A percentile compares a stretch with the other conserved stretches of the same genome.
These are phyloP conservation scores for Periphyllus acericola DNA, from an alignment of 2,888 invertebrate species.

Conservation along the genomic window DNA sequence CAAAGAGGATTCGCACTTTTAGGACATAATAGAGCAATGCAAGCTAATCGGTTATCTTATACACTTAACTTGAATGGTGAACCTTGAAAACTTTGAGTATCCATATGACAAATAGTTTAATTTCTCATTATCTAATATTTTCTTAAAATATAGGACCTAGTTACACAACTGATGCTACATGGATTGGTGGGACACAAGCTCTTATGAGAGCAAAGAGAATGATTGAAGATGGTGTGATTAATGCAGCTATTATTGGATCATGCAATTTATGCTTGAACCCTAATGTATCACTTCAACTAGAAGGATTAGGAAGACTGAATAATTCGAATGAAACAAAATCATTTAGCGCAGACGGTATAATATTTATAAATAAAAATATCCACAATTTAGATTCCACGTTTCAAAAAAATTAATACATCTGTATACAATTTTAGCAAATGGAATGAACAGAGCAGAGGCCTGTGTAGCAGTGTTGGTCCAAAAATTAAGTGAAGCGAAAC, in stretches of 20 bases:
- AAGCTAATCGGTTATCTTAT: conserved; percentile 73
- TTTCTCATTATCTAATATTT: not conserved
- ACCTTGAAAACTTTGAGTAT: not conserved
- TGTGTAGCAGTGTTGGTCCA: conserved; percentile 68
- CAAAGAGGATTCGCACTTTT: conserved; percentile 73
- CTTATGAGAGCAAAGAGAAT: conserved; percentile 70
- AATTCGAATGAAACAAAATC: conserved; percentile 26
- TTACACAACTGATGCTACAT: conserved; percentile 75
- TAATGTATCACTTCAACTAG: conserved; percentile 73
- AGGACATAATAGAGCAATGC: conserved; percentile 74
- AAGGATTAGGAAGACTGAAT: conserved; percentile 69
- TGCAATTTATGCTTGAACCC: conserved; percentile 72
- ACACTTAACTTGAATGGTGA: conserved; percentile 72
- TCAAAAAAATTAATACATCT: not conserved
- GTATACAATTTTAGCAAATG: conserved; percentile 66
- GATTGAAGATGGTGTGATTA: conserved; percentile 68
- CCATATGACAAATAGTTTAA: not conserved
- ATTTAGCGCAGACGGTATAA: conserved; percentile 60
- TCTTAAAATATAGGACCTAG: conserved; percentile 68
- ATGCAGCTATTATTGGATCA: conserved; percentile 73
- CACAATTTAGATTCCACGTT: no score
- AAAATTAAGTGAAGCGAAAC: conserved; percentile 67
- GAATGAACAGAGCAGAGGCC: conserved; percentile 69
- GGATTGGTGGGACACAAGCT: conserved; percentile 74
- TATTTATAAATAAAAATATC: not conserved